Conservation (phyloP, 2,113 vertebrate species). For the Calidris pygmaea region DNA sequence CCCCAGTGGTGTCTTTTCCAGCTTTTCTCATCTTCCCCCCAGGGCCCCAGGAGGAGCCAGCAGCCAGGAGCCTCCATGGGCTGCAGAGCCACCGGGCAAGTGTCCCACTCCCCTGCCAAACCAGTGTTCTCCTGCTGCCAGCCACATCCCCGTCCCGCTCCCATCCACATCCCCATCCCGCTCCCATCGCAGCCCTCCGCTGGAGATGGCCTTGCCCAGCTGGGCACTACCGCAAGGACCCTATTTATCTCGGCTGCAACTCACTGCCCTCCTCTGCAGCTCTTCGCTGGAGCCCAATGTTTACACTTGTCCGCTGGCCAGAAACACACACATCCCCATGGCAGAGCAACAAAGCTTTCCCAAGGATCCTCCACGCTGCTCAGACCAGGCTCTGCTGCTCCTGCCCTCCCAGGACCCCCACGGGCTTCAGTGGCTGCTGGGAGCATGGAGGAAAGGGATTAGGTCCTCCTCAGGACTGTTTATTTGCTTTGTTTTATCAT, state of each 20-base stretch:
- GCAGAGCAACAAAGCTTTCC: background rate
- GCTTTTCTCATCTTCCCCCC: background rate
- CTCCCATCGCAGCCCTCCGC: background rate
- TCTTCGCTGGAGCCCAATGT: background rate
- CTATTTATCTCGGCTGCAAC: background rate
- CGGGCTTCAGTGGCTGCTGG: background rate
- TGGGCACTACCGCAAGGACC: rapidly evolving
- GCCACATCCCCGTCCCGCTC: rapidly evolving
- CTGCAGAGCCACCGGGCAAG: background rate
- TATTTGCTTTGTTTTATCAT: background rate
- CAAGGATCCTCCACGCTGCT: rapidly evolving
- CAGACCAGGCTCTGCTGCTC: rapidly evolving
- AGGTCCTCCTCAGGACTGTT: background rate
- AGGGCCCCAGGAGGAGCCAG: background rate
- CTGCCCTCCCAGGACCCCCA: background rate
- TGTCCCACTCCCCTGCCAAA: background rate
- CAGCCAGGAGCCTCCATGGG: background rate
- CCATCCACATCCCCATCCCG: rapidly evolving
- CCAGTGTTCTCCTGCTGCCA: rapidly evolving
- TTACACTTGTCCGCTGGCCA: background rate
- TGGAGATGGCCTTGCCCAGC: background rate
- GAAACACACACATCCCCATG: background rate
- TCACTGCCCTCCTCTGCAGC: background rate
- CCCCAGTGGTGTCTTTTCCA: background rate
- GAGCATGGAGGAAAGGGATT: background rate